These are phyloP conservation scores for Nemoura dubitans DNA, from an alignment of 2,888 invertebrate genomes.

Conservation along the genomic window DNA sequence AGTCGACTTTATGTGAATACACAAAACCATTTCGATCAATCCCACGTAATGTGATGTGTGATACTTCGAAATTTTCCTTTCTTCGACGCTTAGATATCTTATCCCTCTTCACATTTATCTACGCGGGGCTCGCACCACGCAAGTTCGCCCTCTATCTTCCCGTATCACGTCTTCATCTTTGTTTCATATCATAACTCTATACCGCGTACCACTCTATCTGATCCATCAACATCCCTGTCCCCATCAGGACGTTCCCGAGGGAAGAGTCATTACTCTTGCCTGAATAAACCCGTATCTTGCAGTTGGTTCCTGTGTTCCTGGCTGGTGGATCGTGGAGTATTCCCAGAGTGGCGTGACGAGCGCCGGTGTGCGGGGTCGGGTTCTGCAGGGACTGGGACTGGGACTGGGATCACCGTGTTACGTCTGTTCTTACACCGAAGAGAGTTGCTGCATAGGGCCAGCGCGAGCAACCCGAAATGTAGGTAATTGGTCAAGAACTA, in stretches of 20 bases:
- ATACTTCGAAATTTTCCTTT: constrained; percentile 18
- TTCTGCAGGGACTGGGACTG: too few species aligned
- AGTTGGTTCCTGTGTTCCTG: neutral
- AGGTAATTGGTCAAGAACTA: too few species aligned
- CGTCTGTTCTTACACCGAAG: neutral
- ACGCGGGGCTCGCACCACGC: neutral
- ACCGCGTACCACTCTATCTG: constrained; percentile 23
- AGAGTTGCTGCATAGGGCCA: neutral
- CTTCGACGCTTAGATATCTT: constrained; percentile 16
- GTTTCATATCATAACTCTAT: constrained; percentile 17
- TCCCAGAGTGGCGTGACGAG: neutral
- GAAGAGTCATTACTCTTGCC: constrained; percentile 22
- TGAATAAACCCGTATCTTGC: constrained; percentile 18
- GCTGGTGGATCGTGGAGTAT: neutral
- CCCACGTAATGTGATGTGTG: neutral
- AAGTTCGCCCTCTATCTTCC: neutral
- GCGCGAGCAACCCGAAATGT: too few species aligned
- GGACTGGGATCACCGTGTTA: neutral
- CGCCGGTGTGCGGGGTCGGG: neutral
- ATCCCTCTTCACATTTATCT: constrained; percentile 2
- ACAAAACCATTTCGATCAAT: constrained; percentile 13
- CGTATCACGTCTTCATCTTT: constrained; percentile 4
- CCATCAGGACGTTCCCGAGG: constrained; percentile 13
- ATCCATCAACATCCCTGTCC: constrained; percentile 31
- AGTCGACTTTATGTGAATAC: neutral